Evolutionary conservation across 2,797 vertebrate genomes (phyloP).

Genomic region (Lophotriccus pileatus): DNA sequence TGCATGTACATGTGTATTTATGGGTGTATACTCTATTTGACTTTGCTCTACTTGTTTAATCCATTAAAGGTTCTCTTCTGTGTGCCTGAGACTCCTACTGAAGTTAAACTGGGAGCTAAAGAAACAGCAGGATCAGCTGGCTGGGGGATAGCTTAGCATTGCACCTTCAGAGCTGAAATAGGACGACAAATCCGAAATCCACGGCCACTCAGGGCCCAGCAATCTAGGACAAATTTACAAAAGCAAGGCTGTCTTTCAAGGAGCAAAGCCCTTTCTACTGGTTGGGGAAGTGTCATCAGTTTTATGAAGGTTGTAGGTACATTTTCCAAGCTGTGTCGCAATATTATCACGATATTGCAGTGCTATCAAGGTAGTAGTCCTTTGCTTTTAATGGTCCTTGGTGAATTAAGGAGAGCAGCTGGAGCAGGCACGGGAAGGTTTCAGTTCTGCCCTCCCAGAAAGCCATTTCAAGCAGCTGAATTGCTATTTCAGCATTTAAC

Average conservation of each 20-base stretch:
- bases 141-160: neutral
- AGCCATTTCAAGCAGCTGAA: neutral
- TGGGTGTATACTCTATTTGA: accelerated
- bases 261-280: neutral
- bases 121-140: neutral
- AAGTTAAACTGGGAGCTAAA: neutral
- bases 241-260: neutral
- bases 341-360: accelerated
- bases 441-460: neutral
- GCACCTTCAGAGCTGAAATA: neutral
- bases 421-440: accelerated
- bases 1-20: accelerated
- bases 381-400: neutral
- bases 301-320: neutral
- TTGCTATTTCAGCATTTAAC: neutral
- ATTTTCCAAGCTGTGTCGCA: accelerated
- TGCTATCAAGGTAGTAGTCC: neutral
- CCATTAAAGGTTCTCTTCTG: neutral
- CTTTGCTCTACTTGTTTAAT: neutral
- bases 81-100: neutral
- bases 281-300: neutral
- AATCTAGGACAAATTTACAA: neutral
- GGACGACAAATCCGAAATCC: neutral
- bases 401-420: neutral
- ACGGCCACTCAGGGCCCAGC: neutral